phyloP scores from a whole-genome alignment of 2,888 invertebrate species.

The Trachelus iudaicus region DNA sequence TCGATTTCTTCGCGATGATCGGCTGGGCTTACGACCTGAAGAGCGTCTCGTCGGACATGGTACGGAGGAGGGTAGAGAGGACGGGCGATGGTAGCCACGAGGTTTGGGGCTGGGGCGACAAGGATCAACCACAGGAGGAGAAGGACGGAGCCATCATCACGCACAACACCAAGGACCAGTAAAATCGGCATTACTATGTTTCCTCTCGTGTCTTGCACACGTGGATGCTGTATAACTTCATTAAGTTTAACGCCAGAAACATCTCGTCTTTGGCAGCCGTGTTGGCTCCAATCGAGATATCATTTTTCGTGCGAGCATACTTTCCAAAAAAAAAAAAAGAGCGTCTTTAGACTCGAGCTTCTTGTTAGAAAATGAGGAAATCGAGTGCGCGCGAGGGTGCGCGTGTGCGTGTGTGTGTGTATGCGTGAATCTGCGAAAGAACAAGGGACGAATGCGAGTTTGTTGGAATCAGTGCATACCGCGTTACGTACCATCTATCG shows the following conservation, averaged over 20 bases:
- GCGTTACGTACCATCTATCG: not conserved
- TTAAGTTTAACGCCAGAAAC: not conserved
- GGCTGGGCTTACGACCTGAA: conserved; percentile 92
- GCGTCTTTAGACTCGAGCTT: not conserved
- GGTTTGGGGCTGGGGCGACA: conserved; percentile 75
- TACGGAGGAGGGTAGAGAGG: conserved; percentile 75
- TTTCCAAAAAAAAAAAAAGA: no score
- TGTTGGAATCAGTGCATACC: not conserved
- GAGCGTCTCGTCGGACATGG: conserved; percentile 78
- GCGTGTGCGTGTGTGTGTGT: not conserved
- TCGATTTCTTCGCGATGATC: conserved; percentile 79
- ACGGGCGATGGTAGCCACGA: conserved; percentile 82
- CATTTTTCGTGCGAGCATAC: no score
- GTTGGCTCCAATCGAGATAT: not conserved
- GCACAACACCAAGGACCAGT: conserved; percentile 27
- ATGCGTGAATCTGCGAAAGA: not conserved
- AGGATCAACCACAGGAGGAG: conserved; percentile 60
- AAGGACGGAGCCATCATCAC: conserved; percentile 41
- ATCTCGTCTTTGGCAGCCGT: not conserved
- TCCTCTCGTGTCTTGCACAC: not conserved
- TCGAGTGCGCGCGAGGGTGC: not conserved
- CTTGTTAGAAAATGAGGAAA: not conserved
- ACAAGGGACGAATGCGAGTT: not conserved
- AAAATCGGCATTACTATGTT: not conserved
- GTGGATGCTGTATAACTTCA: not conserved